Conservation (phyloP, 2,113 vertebrate species). For the Spizaetus ornatus region DNA sequence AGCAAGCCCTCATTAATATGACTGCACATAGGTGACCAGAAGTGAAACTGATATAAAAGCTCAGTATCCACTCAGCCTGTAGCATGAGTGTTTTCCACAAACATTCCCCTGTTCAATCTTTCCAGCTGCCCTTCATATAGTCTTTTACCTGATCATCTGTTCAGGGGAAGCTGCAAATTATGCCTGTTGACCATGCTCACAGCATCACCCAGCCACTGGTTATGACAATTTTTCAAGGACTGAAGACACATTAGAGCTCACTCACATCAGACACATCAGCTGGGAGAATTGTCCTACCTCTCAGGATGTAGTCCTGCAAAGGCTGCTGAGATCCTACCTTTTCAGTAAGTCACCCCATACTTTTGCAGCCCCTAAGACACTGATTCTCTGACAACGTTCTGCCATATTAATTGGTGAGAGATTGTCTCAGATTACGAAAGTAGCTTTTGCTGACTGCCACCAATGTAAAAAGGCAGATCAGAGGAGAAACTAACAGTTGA, state of each 20-base stretch:
- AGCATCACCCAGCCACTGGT: neutral
- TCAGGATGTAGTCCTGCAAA: neutral
- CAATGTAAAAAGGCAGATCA: neutral
- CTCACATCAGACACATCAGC: neutral
- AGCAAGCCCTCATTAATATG: neutral
- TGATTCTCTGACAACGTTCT: neutral
- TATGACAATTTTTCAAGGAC: neutral
- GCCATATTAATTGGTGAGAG: neutral
- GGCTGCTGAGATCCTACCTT: neutral
- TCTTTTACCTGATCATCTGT: neutral
- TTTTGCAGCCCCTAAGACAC: neutral
- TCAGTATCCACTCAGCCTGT: neutral
- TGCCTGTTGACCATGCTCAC: neutral
- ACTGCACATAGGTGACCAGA: neutral
- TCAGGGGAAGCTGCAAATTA: neutral
- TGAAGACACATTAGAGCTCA: neutral
- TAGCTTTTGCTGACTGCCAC: neutral
- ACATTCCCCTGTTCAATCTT: neutral
- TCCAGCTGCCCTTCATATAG: neutral
- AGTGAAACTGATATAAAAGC: neutral
- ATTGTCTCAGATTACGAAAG: neutral
- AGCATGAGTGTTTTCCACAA: neutral
- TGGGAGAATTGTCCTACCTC: neutral
- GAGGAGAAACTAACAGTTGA: constrained; percentile 39
- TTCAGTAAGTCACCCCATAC: neutral